phyloP scores from a whole-genome alignment of 2,797 vertebrate species.

The Platyrinchus mystaceus region DNA sequence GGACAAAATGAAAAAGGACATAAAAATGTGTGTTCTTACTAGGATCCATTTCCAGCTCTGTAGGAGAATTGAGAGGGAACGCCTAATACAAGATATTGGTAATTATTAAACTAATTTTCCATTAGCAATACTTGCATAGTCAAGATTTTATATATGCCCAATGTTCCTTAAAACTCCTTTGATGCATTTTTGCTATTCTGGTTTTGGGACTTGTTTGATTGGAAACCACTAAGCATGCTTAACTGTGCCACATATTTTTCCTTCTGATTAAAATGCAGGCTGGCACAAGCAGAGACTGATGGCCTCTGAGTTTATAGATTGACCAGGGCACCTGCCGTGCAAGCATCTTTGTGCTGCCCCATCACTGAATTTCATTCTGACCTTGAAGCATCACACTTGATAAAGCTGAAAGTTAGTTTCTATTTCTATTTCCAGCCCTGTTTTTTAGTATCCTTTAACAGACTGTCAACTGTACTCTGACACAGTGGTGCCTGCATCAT shows the following conservation, averaged over 20 bases:
- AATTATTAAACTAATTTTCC: not conserved
- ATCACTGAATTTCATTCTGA: conserved; percentile 67
- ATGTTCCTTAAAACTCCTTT: not conserved
- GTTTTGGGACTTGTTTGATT: conserved; percentile 2
- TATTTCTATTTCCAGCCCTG: conserved; percentile 59
- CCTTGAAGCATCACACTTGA: conserved; percentile 66
- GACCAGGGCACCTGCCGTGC: conserved; percentile 71
- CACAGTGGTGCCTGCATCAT: not conserved
- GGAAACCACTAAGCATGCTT: conserved; percentile 23
- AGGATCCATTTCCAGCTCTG: not conserved
- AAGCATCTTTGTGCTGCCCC: conserved; percentile 70
- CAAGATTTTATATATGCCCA: not conserved
- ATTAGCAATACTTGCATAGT: not conserved
- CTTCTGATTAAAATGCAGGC: conserved; percentile 60
- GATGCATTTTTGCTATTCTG: not conserved
- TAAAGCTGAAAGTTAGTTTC: conserved; percentile 68
- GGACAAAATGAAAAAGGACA: not conserved
- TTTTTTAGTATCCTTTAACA: conserved; percentile 56
- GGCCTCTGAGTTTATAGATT: conserved; percentile 70
- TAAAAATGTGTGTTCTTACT: not conserved
- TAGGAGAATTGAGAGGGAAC: not conserved
- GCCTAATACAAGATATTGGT: not conserved
- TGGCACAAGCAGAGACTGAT: conserved; percentile 62
- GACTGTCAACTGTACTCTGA: conserved; percentile 50
- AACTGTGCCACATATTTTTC: conserved; percentile 44